Conservation (phyloP, 2,888 invertebrate genomes). For the Caenorhabditis panamensis region DNA sequence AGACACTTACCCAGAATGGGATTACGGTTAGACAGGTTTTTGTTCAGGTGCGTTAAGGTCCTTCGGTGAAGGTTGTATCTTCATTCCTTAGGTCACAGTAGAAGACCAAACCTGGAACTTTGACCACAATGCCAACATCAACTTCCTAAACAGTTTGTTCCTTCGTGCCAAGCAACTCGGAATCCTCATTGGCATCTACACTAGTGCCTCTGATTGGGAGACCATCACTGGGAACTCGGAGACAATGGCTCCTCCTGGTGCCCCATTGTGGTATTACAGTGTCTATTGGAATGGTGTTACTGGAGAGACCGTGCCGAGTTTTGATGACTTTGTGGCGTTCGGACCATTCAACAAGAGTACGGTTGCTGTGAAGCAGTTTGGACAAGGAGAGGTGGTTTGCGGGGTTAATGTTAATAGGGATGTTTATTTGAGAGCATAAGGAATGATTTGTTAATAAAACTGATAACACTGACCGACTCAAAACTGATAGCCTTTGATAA, state of each 20-base stretch:
- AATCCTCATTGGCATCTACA: slow-evolving; percentile 10
- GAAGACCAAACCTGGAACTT: background rate
- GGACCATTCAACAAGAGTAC: background rate
- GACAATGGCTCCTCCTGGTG: background rate
- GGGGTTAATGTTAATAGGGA: background rate
- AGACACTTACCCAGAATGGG: background rate
- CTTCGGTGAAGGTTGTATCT: background rate
- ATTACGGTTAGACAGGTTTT: background rate
- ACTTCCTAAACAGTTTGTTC: slow-evolving; percentile 1
- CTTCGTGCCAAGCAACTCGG: background rate
- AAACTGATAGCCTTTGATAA: too few species aligned
- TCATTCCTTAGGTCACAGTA: slow-evolving; percentile 2
- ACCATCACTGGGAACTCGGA: background rate
- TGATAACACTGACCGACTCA: too few species aligned
- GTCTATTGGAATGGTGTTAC: slow-evolving; percentile 1
- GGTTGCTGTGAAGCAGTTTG: slow-evolving; percentile 8
- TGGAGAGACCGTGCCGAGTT: slow-evolving; percentile 15
- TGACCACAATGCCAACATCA: slow-evolving; percentile 3
- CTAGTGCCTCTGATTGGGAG: slow-evolving; percentile 2
- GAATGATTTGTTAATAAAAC: background rate
- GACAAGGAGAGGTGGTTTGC: background rate
- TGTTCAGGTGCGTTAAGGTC: background rate
- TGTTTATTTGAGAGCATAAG: background rate
- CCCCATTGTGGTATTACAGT: background rate
- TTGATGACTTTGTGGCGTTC: slow-evolving; percentile 10